phyloP scores from a whole-genome alignment of 2,888 invertebrate genomes.

The Rotaria macrura region DNA sequence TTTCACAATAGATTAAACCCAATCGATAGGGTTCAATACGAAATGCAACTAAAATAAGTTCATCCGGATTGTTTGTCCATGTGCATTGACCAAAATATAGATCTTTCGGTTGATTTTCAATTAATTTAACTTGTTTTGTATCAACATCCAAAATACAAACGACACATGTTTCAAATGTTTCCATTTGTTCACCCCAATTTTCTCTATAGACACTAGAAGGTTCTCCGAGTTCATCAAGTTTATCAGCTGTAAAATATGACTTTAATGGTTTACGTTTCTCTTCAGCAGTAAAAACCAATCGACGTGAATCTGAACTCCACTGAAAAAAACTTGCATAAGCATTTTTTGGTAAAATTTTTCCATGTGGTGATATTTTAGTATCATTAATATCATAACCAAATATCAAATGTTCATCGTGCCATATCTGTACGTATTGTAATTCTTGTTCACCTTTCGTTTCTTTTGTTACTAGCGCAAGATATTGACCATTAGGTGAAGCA shows the following conservation, averaged over 20 bases:
- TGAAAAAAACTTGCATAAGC: not conserved
- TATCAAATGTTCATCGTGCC: not conserved
- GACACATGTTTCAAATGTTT: not conserved
- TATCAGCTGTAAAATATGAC: not conserved
- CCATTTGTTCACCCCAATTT: slow-evolving; percentile 19
- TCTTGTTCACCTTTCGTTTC: not conserved
- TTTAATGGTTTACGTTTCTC: slow-evolving; percentile 1
- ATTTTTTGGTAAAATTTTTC: not conserved
- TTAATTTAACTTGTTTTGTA: not conserved
- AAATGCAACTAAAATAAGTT: not conserved
- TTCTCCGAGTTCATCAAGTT: not conserved
- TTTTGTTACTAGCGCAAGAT: not conserved
- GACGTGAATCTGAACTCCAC: not conserved
- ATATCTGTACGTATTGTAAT: not conserved
- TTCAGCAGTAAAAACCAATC: not conserved
- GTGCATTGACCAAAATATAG: not conserved
- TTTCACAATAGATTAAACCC: not conserved
- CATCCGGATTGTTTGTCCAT: not conserved
- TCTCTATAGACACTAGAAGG: not conserved
- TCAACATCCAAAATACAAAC: not conserved
- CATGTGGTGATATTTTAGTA: not conserved
- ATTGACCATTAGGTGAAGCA: not conserved
- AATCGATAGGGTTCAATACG: not conserved
- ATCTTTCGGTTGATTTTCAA: slow-evolving; percentile 7
- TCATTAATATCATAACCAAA: not conserved